These are phyloP conservation scores for Chaenodraco wilsoni DNA, from an alignment of 2,797 vertebrate genomes.

Conservation along the genomic window DNA sequence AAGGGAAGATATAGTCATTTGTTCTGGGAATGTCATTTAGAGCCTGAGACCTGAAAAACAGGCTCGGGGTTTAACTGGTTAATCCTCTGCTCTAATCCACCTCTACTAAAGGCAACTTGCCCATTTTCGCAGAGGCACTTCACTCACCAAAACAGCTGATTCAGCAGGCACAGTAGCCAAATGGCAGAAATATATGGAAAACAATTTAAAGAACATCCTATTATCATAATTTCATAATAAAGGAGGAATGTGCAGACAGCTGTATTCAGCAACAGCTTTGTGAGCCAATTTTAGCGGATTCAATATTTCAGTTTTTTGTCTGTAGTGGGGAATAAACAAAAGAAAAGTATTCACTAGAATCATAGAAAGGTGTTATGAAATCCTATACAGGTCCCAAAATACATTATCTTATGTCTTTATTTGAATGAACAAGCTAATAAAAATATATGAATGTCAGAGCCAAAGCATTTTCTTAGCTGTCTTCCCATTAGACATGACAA, in stretches of 20 bases:
- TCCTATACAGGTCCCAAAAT: constrained; percentile 12
- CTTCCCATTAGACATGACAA: background rate
- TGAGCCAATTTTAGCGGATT: constrained; percentile 9
- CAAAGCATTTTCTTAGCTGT: background rate
- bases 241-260: constrained; percentile 18
- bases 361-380: background rate
- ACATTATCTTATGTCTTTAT: background rate
- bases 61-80: too few species aligned
- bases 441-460: background rate
- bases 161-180: constrained; percentile 54
- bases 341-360: background rate
- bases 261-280: constrained; percentile 15
- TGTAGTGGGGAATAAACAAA: background rate
- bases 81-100: constrained; percentile 66
- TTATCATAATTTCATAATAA: constrained; percentile 51
- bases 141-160: constrained; percentile 55
- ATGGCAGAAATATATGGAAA: constrained; percentile 35
- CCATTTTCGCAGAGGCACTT: constrained; percentile 39
- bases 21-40: too few species aligned
- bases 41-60: too few species aligned
- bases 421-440: background rate
- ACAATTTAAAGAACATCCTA: constrained; percentile 48
- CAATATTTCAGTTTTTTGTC: constrained; percentile 12
- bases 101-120: constrained; percentile 44
- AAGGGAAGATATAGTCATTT: too few species aligned